phyloP scores from a whole-genome alignment of 2,113 vertebrate genomes.

The Lasiurus borealis region DNA sequence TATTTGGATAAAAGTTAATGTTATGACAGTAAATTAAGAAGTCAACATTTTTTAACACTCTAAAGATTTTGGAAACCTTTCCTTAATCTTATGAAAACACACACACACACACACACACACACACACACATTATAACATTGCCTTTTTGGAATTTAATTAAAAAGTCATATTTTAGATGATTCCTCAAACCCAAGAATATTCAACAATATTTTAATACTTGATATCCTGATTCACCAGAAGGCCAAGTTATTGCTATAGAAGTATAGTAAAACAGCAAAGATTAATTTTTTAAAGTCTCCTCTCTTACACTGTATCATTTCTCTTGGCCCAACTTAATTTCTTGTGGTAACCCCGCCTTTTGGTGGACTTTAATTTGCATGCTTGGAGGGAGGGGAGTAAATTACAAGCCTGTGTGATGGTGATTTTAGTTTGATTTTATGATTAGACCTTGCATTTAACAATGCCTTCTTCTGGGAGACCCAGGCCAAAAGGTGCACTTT shows the following conservation, averaged over 20 bases:
- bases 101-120: neutral
- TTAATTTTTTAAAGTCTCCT: constrained; percentile 51
- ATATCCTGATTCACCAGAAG: constrained; percentile 32
- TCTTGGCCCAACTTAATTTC: constrained; percentile 39
- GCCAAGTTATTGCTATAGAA: constrained; percentile 35
- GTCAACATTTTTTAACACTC: neutral
- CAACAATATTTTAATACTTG: constrained; percentile 56
- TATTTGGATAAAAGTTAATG: constrained; percentile 14
- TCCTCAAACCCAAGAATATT: neutral
- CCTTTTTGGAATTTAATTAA: constrained; percentile 2
- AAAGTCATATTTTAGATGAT: constrained; percentile 32
- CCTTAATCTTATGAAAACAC: neutral
- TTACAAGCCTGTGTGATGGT: constrained; percentile 45
- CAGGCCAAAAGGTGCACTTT: constrained; percentile 19
- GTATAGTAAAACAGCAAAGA: constrained; percentile 9
- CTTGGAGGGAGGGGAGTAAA: constrained; percentile 2
- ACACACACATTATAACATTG: neutral
- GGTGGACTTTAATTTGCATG: constrained; percentile 25
- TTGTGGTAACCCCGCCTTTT: neutral
- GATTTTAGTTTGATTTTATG: constrained; percentile 51
- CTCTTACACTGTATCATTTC: constrained; percentile 13
- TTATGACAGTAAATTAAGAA: neutral
- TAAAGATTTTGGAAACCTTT: constrained; percentile 3
- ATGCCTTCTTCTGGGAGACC: constrained; percentile 1
- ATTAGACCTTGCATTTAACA: constrained; percentile 59